Conservation (phyloP, 1,140 invertebrate genomes). For the Caligus rogercresseyi region DNA sequence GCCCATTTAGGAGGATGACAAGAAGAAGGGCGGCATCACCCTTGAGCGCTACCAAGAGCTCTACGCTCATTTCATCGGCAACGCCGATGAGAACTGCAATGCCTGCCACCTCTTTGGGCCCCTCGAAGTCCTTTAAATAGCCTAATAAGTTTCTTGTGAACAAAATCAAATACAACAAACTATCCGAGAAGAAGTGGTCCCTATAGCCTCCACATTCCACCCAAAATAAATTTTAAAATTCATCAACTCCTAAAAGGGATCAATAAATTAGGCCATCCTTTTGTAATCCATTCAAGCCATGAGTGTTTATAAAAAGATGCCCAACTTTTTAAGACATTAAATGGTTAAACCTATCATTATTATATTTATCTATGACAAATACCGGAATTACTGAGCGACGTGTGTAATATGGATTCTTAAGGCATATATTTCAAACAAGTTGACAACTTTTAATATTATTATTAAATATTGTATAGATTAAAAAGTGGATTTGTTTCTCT, state of each 20-base stretch:
- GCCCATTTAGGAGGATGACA: constrained; percentile 50
- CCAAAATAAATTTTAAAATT: neutral
- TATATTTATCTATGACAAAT: neutral
- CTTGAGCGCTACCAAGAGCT: constrained; percentile 57
- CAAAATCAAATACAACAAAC: neutral
- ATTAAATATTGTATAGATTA: neutral
- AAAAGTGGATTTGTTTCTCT: too few relatives aligned
- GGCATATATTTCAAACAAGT: neutral
- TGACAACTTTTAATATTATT: neutral
- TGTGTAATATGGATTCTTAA: neutral
- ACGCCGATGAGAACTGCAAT: constrained; percentile 46
- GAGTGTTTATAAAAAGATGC: neutral
- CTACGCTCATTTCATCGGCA: constrained; percentile 58
- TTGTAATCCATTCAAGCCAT: neutral
- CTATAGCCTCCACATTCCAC: neutral
- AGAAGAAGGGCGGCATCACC: constrained; percentile 51
- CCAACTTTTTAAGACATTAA: too few relatives aligned
- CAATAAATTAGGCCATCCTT: too few relatives aligned
- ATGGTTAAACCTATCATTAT: neutral
- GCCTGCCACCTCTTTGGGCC: constrained; percentile 61
- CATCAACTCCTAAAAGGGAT: too few relatives aligned
- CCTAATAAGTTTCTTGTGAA: neutral
- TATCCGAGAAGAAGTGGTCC: neutral
- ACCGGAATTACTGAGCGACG: neutral
- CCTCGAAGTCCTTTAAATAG: constrained; percentile 28